These are phyloP conservation scores for Diorhabda carinulata DNA, from an alignment of 1,140 invertebrate species.

Conservation along the genomic window DNA sequence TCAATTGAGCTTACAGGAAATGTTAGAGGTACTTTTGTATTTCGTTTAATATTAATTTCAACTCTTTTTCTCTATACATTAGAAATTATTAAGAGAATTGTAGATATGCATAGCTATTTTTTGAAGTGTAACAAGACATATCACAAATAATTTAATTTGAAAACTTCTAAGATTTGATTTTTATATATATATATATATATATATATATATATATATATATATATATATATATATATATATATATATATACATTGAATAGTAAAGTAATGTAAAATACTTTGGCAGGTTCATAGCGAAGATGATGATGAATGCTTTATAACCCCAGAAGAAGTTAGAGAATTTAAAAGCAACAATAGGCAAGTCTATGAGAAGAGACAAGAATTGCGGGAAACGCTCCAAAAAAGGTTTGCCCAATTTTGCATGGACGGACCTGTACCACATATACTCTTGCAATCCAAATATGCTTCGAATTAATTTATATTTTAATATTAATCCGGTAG, in stretches of 20 bases:
- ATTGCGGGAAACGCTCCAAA: constrained; percentile 72
- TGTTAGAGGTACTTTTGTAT: constrained; percentile 57
- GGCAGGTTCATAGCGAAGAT: constrained; percentile 57
- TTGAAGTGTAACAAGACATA: too few species aligned
- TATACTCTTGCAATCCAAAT: constrained; percentile 41
- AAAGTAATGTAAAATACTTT: not conserved
- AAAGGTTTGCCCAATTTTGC: constrained; percentile 78
- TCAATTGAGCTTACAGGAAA: constrained; percentile 62
- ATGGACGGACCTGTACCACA: constrained; percentile 50
- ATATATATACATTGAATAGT: too few species aligned
- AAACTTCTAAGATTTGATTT: too few species aligned
- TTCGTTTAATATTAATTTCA: too few species aligned
- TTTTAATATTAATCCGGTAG: constrained; percentile 21
- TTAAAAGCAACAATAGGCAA: constrained; percentile 69
- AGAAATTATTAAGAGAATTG: too few species aligned
- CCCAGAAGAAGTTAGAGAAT: constrained; percentile 75
- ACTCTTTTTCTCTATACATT: too few species aligned
- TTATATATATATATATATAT: too few species aligned
- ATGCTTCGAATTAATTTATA: constrained; percentile 40
- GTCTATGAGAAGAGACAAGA: constrained; percentile 75
- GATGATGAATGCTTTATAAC: constrained; percentile 79
- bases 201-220: too few species aligned
- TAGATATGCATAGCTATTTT: too few species aligned
- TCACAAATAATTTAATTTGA: too few species aligned
- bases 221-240: too few species aligned